Evolutionary conservation across 2,888 invertebrate genomes (phyloP).

Genomic region (Lapara coniferarum): DNA sequence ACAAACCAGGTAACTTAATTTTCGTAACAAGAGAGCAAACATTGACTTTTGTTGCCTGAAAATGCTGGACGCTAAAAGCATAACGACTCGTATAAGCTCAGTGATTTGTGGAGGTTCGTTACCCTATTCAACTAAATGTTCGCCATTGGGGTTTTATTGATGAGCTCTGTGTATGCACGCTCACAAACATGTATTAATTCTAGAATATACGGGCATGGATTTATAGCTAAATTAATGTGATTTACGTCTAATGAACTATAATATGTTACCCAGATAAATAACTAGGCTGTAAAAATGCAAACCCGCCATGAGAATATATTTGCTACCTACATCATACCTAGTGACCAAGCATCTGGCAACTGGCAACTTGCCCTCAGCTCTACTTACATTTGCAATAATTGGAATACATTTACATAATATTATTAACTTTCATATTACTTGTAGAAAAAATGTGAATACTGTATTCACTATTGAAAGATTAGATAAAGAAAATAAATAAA

Average conservation of each 20-base stretch:
- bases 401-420: no score
- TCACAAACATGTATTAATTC: neutral
- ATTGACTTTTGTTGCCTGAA: neutral
- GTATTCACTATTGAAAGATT: no score
- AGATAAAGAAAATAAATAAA: no score
- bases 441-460: no score
- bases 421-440: no score
- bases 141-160: constrained; percentile 43
- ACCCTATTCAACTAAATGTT: constrained; percentile 37
- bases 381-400: no score
- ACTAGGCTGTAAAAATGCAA: no score
- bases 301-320: no score
- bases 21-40: neutral
- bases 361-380: no score
- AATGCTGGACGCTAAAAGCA: constrained; percentile 6
- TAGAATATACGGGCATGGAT: neutral
- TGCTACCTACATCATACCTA: no score
- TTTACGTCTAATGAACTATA: neutral
- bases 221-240: neutral
- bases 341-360: no score
- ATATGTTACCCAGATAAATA: no score
- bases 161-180: constrained; percentile 6
- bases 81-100: constrained; percentile 1
- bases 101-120: constrained; percentile 10
- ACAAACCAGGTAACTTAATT: neutral